phyloP scores from a whole-genome alignment of 2,113 vertebrate genomes.

The Ctenodactylus gundi region DNA sequence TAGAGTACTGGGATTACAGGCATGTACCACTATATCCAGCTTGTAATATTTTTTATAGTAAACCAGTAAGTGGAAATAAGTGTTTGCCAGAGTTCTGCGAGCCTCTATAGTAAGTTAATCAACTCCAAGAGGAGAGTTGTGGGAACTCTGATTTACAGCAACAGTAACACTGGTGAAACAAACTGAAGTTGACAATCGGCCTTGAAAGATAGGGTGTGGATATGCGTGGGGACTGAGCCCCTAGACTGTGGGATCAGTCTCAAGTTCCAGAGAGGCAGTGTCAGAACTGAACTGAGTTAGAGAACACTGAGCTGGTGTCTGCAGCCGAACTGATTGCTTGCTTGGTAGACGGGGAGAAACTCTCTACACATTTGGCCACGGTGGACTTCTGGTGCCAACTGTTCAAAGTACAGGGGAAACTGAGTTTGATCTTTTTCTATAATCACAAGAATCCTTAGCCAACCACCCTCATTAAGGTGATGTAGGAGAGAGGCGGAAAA shows the following conservation, averaged over 20 bases:
- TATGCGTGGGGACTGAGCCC: not conserved
- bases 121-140: too few relatives aligned
- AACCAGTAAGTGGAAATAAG: not conserved
- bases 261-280: not conserved
- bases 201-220: not conserved
- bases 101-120: not conserved
- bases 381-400: not conserved
- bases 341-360: not conserved
- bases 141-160: not conserved
- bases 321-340: not conserved
- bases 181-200: too few relatives aligned
- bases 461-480: not conserved
- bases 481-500: not conserved
- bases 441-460: not conserved
- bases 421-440: not conserved
- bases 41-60: not conserved
- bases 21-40: not conserved
- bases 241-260: not conserved
- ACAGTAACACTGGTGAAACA: not conserved
- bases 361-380: not conserved
- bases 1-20: not conserved
- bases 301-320: not conserved
- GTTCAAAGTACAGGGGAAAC: not conserved
- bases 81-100: not conserved
- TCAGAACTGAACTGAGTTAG: not conserved